phyloP scores from a whole-genome alignment of 2,888 invertebrate genomes.

The Xestoiulus laeticollis region DNA sequence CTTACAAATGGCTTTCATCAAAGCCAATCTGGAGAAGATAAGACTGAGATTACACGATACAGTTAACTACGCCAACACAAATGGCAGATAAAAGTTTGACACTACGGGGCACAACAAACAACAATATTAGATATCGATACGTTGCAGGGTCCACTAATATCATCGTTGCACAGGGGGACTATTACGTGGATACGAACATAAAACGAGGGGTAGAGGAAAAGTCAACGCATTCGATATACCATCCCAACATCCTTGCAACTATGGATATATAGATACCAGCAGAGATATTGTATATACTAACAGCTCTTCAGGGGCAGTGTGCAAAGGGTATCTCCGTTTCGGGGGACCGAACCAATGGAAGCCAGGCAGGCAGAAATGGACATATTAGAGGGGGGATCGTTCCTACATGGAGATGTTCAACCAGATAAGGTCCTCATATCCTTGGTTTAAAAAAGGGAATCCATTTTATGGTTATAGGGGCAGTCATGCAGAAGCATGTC shows the following conservation, averaged over 20 bases:
- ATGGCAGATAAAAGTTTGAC: slow-evolving; percentile 37
- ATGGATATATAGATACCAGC: not conserved
- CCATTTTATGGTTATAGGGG: not conserved
- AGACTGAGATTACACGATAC: slow-evolving; percentile 33
- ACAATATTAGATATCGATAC: slow-evolving; percentile 37
- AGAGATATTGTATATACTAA: not conserved
- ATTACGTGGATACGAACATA: not conserved
- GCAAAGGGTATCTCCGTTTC: not conserved
- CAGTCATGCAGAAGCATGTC: not conserved
- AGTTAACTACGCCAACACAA: slow-evolving; percentile 37
- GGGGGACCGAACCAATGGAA: not conserved
- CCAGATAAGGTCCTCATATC: not conserved
- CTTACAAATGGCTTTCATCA: slow-evolving; percentile 33
- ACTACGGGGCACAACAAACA: slow-evolving; percentile 20
- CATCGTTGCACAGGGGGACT: not conserved
- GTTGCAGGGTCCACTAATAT: slow-evolving; percentile 21
- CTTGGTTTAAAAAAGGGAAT: too few relatives aligned
- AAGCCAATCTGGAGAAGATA: slow-evolving; percentile 37
- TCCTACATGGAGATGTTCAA: not conserved
- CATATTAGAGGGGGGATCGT: not conserved
- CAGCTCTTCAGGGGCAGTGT: not conserved
- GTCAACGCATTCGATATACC: not conserved
- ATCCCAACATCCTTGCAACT: too few relatives aligned
- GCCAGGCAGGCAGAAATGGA: not conserved
- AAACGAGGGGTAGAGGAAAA: slow-evolving; percentile 1